Percentiles rank a stretch among this genome's conserved stretches.
Evolutionary conservation across 2,113 vertebrate species (phyloP).

Genomic region (Vulpes vulpes): DNA sequence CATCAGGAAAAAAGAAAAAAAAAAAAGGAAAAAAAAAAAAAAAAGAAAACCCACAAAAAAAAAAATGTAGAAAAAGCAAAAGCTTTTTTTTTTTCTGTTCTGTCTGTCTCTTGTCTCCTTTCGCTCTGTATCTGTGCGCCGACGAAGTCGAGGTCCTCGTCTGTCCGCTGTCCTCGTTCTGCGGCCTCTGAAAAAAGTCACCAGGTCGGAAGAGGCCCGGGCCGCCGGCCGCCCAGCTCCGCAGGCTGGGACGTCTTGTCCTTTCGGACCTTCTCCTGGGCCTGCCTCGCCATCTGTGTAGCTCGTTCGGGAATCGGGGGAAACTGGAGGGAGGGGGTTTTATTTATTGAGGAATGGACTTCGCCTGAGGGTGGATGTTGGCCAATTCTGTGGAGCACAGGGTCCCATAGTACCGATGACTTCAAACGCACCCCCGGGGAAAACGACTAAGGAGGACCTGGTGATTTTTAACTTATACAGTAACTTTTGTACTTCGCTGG

Average conservation of each 20-base stretch:
- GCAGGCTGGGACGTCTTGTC: neutral
- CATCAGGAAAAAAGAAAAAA: constrained; percentile 84
- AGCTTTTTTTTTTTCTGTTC: constrained; percentile 86
- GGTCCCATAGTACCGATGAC: constrained; percentile 69
- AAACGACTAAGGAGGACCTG: constrained; percentile 60
- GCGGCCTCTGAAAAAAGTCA: constrained; percentile 82
- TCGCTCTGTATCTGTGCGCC: constrained; percentile 85
- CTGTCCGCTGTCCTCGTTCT: constrained; percentile 87
- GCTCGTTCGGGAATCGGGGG: constrained; percentile 71
- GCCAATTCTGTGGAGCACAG: constrained; percentile 64
- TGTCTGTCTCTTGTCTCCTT: constrained; percentile 84
- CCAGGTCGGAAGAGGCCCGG: constrained; percentile 37
- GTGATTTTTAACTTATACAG: constrained; percentile 82
- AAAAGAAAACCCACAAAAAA: constrained; percentile 69
- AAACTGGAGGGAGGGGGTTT: constrained; percentile 80
- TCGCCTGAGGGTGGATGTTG: constrained; percentile 82
- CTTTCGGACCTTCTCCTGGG: constrained; percentile 76
- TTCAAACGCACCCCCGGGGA: constrained; percentile 59
- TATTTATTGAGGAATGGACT: constrained; percentile 89
- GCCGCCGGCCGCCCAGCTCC: neutral
- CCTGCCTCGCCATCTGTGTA: constrained; percentile 80
- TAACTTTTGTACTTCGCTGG: constrained; percentile 83
- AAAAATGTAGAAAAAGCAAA: constrained; percentile 84
- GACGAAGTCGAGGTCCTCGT: constrained; percentile 88
- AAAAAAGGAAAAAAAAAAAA: constrained; percentile 67